Evolutionary conservation across 2,888 invertebrate genomes (phyloP).

Genomic region (Podotricha telesiphe): DNA sequence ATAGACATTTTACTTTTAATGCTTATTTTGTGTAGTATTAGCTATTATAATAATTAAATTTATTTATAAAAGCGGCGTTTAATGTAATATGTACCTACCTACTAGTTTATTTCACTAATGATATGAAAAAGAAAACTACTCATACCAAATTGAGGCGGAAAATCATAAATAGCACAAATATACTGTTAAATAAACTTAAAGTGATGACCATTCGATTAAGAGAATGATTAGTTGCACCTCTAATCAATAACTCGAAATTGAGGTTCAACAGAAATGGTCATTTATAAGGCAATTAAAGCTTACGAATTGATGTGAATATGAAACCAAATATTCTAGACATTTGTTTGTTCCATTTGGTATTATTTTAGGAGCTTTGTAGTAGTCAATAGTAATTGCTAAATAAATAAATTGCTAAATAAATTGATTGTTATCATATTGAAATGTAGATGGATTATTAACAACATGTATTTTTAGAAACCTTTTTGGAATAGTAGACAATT

Average conservation of each 20-base stretch:
- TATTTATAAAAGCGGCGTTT: too few relatives aligned
- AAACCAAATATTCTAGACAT: conserved; percentile 16
- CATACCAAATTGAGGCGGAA: too few relatives aligned
- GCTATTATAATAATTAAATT: too few relatives aligned
- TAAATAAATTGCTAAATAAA: conserved; percentile 1
- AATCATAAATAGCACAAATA: not conserved
- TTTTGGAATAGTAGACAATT: not conserved
- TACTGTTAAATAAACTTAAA: not conserved
- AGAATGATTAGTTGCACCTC: conserved; percentile 48
- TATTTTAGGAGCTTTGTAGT: not conserved
- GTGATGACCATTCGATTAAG: conserved; percentile 34
- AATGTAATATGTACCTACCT: too few relatives aligned
- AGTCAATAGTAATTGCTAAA: too few relatives aligned
- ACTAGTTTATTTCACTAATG: not conserved
- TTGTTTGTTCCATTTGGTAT: not conserved
- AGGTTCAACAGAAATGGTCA: conserved; percentile 69
- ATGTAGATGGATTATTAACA: too few relatives aligned
- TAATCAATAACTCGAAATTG: conserved; percentile 71
- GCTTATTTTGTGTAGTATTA: too few relatives aligned
- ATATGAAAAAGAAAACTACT: not conserved
- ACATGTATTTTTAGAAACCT: not conserved
- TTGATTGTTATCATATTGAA: not conserved
- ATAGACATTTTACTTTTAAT: not conserved
- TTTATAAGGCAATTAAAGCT: conserved; percentile 65
- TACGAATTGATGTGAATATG: conserved; percentile 42